phyloP scores from a whole-genome alignment of 2,797 vertebrate genomes.

The Carcharodon carcharias region DNA sequence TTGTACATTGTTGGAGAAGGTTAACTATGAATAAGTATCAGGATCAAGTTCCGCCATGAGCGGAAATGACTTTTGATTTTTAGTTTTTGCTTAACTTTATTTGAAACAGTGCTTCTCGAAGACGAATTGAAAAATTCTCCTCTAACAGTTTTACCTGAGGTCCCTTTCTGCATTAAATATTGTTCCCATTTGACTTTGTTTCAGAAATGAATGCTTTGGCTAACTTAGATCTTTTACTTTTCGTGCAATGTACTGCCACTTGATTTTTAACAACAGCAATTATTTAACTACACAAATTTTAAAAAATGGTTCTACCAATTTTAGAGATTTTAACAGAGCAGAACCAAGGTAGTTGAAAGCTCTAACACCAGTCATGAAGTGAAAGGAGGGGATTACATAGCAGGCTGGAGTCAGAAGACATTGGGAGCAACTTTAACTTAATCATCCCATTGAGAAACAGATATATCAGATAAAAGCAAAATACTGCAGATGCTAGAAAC shows the following conservation, averaged over 20 bases:
- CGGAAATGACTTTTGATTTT: background rate
- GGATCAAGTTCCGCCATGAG: background rate
- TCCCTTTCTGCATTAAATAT: background rate
- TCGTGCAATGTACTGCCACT: background rate
- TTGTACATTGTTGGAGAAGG: background rate
- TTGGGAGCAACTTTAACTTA: too few relatives aligned
- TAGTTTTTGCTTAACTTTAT: background rate
- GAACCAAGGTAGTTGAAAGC: background rate
- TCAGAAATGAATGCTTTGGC: background rate
- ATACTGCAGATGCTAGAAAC: too few relatives aligned
- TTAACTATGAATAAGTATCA: background rate
- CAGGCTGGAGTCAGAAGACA: background rate
- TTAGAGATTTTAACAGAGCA: background rate
- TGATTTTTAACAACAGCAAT: background rate
- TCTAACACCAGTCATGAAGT: background rate
- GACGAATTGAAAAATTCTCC: background rate
- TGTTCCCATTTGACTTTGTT: background rate
- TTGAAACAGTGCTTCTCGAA: background rate
- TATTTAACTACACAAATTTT: background rate
- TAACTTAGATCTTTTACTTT: background rate
- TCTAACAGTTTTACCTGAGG: background rate
- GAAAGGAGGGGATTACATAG: background rate
- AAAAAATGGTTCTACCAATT: background rate
- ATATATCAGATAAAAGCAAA: background rate
- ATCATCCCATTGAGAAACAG: background rate